These are phyloP conservation scores for Sinocyclocheilus anshuiensis DNA, from an alignment of 2,113 vertebrate species.

Conservation along the genomic window DNA sequence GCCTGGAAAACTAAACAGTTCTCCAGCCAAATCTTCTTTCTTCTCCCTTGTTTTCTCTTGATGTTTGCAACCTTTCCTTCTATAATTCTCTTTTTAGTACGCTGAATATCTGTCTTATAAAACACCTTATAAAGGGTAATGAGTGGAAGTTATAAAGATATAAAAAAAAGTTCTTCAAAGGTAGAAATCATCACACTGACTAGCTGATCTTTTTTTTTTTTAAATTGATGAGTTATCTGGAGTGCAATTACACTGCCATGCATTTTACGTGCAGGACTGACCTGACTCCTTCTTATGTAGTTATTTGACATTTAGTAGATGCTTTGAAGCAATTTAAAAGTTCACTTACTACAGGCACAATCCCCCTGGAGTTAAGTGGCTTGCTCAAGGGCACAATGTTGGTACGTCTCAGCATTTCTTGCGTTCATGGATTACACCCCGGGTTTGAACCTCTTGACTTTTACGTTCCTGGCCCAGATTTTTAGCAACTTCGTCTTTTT, in stretches of 20 bases:
- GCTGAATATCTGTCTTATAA: conserved; percentile 49
- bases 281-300: conserved; percentile 36
- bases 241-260: conserved; percentile 48
- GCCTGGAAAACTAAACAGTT: conserved; percentile 67
- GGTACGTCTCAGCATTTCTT: conserved; percentile 7
- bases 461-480: conserved; percentile 4
- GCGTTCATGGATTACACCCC: conserved; percentile 18
- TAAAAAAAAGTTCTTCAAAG: conserved; percentile 36
- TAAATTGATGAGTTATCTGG: conserved; percentile 40
- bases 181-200: background rate
- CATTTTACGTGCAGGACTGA: conserved; percentile 42
- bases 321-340: conserved; percentile 34
- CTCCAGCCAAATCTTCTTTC: conserved; percentile 55
- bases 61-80: background rate
- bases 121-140: conserved; percentile 56
- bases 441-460: conserved; percentile 32
- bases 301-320: conserved; percentile 48
- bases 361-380: conserved; percentile 28
- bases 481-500: conserved; percentile 45
- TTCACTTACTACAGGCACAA: conserved; percentile 28
- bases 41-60: conserved; percentile 14
- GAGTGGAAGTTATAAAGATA: conserved; percentile 19
- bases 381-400: conserved; percentile 25
- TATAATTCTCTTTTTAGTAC: conserved; percentile 29
- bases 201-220: conserved; percentile 35